These are phyloP conservation scores for Cyrtorhinus lividipennis DNA, from an alignment of 1,140 invertebrate genomes.

Conservation along the genomic window DNA sequence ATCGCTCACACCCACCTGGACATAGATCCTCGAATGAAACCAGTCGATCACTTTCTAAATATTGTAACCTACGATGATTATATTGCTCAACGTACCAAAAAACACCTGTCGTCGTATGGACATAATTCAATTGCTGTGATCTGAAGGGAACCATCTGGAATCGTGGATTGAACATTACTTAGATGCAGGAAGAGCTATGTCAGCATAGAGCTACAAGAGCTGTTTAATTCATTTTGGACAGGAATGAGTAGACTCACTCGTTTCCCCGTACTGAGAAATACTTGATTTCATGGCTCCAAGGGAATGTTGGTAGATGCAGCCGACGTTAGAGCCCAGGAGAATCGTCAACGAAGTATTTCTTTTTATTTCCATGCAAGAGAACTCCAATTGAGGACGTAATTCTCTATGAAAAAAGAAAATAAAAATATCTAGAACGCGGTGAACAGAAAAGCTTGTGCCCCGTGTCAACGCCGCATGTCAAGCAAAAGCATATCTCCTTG, in stretches of 20 bases:
- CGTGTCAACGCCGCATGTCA: too few species aligned
- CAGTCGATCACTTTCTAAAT: too few species aligned
- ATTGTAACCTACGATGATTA: not conserved
- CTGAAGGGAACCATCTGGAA: not conserved
- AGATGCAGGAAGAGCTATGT: not conserved
- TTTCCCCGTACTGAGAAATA: not conserved
- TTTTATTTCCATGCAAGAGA: too few species aligned
- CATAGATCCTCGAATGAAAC: too few species aligned
- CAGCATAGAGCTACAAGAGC: not conserved
- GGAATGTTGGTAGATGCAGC: too few species aligned
- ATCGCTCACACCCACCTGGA: slow-evolving; percentile 13
- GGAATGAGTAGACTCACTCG: not conserved
- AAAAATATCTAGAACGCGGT: too few species aligned
- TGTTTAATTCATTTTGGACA: not conserved
- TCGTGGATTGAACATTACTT: not conserved
- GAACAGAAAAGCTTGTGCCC: too few species aligned
- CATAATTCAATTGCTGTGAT: not conserved
- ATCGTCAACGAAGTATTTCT: too few species aligned
- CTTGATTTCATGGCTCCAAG: not conserved
- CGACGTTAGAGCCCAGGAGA: too few species aligned
- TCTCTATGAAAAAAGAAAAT: too few species aligned
- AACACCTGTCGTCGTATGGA: not conserved
- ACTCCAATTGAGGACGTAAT: too few species aligned
- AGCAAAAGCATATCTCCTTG: too few species aligned
- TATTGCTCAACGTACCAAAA: not conserved